Evolutionary conservation across 2,113 vertebrate species (phyloP).

Genomic region (Saguinus imperator): DNA sequence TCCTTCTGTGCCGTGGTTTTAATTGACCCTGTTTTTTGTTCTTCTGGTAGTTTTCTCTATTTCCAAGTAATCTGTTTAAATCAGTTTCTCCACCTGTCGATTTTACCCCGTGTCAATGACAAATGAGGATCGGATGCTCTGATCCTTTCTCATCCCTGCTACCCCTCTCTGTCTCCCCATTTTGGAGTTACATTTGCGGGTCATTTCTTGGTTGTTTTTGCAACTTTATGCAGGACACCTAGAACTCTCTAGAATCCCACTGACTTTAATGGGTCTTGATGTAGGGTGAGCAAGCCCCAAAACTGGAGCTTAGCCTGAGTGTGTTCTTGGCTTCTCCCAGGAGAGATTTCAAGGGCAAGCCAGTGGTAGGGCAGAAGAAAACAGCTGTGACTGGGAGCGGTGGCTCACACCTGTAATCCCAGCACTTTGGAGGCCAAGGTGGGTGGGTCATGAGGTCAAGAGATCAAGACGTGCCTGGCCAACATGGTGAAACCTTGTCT

Average conservation of each 20-base stretch:
- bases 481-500: too few relatives aligned
- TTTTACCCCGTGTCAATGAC: neutral
- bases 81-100: fast-evolving
- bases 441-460: too few relatives aligned
- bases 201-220: neutral
- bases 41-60: neutral
- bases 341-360: too few relatives aligned
- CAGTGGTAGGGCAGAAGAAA: too few relatives aligned
- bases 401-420: too few relatives aligned
- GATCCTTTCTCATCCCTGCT: neutral
- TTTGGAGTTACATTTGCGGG: neutral
- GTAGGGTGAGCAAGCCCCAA: too few relatives aligned
- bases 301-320: too few relatives aligned
- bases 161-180: neutral
- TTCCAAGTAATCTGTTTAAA: neutral
- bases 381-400: fast-evolving
- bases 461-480: too few relatives aligned
- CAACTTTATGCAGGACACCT: neutral
- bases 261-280: neutral
- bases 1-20: too few relatives aligned
- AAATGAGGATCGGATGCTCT: neutral
- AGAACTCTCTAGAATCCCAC: neutral
- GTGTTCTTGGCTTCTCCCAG: too few relatives aligned
- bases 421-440: too few relatives aligned
- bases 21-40: neutral